Percentiles rank a stretch among this genome's conserved stretches.
Conservation (phyloP, 2,797 vertebrate species). For the Nyctibius grandis region DNA sequence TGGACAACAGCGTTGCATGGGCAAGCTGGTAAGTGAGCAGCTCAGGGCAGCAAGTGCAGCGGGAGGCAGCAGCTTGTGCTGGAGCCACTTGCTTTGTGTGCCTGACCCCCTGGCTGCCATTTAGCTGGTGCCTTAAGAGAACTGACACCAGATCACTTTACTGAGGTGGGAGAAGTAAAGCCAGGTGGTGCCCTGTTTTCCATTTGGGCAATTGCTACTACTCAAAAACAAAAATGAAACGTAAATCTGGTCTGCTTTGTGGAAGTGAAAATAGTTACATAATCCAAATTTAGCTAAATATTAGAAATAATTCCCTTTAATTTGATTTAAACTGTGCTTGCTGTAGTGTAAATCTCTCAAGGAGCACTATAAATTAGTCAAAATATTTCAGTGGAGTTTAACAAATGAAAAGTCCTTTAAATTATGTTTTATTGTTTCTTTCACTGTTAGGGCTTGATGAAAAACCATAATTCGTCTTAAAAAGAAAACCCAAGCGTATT, state of each 20-base stretch:
- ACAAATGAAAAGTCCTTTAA: neutral
- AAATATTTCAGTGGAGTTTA: neutral
- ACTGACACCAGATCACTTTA: neutral
- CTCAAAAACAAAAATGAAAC: neutral
- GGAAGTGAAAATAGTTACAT: neutral
- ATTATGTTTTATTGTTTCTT: neutral
- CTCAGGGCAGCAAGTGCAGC: neutral
- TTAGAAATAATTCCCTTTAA: neutral
- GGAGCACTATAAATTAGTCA: neutral
- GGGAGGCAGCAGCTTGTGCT: neutral
- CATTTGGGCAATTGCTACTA: neutral
- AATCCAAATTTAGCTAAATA: neutral
- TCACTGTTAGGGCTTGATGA: neutral
- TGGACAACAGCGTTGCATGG: slow-evolving; percentile 92
- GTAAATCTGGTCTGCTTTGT: neutral
- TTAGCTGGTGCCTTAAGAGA: neutral
- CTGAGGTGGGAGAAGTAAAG: neutral
- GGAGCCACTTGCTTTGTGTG: neutral
- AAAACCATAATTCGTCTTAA: neutral
- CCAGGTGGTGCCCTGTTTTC: neutral
- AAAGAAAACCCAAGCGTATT: neutral
- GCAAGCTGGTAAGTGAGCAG: slow-evolving; percentile 90
- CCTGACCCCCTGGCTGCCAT: neutral
- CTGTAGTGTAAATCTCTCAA: neutral
- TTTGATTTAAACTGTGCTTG: neutral